Conservation (phyloP, 2,888 invertebrate species). For the Ennomos erosarius region DNA sequence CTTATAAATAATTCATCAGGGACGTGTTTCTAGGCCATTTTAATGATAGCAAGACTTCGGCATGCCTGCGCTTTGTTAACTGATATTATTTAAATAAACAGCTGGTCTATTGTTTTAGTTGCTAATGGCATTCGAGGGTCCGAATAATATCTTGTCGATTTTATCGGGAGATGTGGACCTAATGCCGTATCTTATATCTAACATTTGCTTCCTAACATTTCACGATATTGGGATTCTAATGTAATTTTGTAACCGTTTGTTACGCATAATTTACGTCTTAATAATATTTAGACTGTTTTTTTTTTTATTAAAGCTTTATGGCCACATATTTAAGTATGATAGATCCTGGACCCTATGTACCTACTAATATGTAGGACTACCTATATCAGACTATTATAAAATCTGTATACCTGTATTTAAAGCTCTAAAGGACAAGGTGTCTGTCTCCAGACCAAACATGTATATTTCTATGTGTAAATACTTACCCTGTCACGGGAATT, state of each 20-base stretch:
- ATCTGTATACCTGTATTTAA: too few relatives aligned
- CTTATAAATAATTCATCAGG: conserved; percentile 62
- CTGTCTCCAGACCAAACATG: too few relatives aligned
- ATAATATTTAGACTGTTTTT: neutral
- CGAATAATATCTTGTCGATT: conserved; percentile 47
- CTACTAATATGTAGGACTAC: too few relatives aligned
- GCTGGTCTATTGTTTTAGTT: conserved; percentile 45
- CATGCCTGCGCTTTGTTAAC: conserved; percentile 54
- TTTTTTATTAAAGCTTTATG: too few relatives aligned
- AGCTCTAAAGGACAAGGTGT: too few relatives aligned
- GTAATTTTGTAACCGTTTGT: conserved; percentile 5
- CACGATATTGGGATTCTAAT: neutral
- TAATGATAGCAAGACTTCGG: conserved; percentile 64
- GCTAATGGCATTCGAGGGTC: conserved; percentile 40
- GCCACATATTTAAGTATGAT: too few relatives aligned
- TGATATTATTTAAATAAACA: conserved; percentile 60
- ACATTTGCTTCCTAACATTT: conserved; percentile 3
- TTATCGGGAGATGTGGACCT: conserved; percentile 37
- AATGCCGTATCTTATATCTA: conserved; percentile 1
- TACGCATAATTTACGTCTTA: conserved; percentile 1
- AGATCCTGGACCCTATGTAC: too few relatives aligned
- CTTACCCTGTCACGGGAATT: too few relatives aligned
- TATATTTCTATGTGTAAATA: too few relatives aligned
- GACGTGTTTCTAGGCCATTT: conserved; percentile 50
- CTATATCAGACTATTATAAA: too few relatives aligned